A percentile compares a stretch with the other conserved stretches of the same genome.
Evolutionary conservation across 2,797 vertebrate species (phyloP).

Genomic region (Lacerta viridis): DNA sequence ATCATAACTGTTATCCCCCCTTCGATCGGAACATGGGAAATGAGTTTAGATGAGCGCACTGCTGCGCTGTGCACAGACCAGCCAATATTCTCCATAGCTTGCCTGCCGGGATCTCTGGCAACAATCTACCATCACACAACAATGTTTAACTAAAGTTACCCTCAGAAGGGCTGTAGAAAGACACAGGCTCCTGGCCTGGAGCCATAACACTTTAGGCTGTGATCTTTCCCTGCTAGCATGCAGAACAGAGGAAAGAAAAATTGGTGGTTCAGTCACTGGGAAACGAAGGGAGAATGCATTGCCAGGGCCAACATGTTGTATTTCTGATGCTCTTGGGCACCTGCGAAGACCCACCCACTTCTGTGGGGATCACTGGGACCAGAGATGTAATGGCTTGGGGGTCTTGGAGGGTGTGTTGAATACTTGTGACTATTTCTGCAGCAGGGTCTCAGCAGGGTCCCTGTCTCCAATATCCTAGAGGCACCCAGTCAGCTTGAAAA

Average conservation of each 20-base stretch:
- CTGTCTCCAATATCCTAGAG: too few relatives aligned
- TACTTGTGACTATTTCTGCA: too few relatives aligned
- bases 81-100: neutral
- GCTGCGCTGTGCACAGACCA: conserved; percentile 28
- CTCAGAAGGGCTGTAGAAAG: conserved; percentile 23
- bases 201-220: conserved; percentile 17
- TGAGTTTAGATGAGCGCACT: neutral
- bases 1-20: neutral
- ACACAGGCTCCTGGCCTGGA: conserved; percentile 36
- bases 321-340: neutral
- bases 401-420: too few relatives aligned
- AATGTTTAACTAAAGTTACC: conserved; percentile 38
- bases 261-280: neutral
- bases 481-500: too few relatives aligned
- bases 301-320: neutral
- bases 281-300: neutral
- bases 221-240: conserved; percentile 12
- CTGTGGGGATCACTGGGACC: too few relatives aligned
- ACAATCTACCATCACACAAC: conserved; percentile 2
- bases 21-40: conserved; percentile 29
- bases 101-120: conserved; percentile 31
- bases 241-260: conserved; percentile 6
- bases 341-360: conserved; percentile 54
- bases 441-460: too few relatives aligned
- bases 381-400: too few relatives aligned